These are phyloP conservation scores for Crotalus viridis DNA, from an alignment of 2,113 vertebrate genomes.

Conservation along the genomic window DNA sequence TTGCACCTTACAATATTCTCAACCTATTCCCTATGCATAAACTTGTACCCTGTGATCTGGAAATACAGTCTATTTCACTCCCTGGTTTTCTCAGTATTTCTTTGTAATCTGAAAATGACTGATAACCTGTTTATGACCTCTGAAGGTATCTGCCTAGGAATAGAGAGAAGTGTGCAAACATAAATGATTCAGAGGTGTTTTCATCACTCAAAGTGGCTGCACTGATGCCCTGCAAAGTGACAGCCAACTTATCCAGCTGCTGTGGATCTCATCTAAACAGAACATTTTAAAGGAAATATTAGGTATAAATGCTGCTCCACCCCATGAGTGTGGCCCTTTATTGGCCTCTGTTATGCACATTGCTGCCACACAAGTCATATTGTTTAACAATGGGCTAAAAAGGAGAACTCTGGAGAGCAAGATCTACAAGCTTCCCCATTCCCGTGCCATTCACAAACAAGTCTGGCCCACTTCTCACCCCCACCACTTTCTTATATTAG, in stretches of 20 bases:
- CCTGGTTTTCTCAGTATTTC: neutral
- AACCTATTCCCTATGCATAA: neutral
- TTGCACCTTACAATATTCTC: neutral
- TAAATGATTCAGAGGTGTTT: conserved; percentile 4
- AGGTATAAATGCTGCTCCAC: neutral
- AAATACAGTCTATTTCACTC: neutral
- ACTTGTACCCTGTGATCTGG: neutral
- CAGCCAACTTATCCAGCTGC: neutral
- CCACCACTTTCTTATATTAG: neutral
- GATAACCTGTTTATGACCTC: neutral
- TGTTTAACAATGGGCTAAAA: neutral
- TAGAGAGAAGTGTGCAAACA: neutral
- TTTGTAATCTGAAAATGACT: conserved; percentile 14
- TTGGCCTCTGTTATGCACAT: neutral
- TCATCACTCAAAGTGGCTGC: neutral
- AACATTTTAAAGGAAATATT: neutral
- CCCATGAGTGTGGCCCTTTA: neutral
- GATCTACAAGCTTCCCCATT: neutral
- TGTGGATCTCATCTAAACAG: neutral
- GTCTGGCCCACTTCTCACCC: no score
- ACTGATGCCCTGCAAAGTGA: neutral
- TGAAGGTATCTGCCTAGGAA: neutral
- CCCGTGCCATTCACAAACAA: neutral
- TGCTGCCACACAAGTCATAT: neutral
- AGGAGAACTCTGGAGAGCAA: neutral